Evolutionary conservation across 2,888 invertebrate species (phyloP).

Genomic region (Tetanocera ferruginea): DNA sequence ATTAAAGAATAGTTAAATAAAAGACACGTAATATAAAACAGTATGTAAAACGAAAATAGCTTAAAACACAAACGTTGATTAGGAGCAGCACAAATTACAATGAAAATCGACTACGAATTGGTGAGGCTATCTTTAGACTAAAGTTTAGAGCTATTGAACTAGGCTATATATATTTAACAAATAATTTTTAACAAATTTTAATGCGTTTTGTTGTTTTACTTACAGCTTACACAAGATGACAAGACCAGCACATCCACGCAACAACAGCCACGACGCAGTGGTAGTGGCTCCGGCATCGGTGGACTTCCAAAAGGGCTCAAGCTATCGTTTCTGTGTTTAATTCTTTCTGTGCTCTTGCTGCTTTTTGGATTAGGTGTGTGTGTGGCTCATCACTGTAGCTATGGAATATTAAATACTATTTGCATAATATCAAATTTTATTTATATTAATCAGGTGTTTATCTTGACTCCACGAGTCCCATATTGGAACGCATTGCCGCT

Average conservation of each 20-base stretch:
- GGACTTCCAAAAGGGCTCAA: constrained; percentile 63
- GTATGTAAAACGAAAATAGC: too few species aligned
- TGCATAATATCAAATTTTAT: background rate
- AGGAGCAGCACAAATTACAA: constrained; percentile 19
- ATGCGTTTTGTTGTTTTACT: constrained; percentile 18
- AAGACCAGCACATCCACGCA: constrained; percentile 48
- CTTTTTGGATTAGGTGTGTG: constrained; percentile 66
- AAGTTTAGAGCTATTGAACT: background rate
- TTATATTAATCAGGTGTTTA: constrained; percentile 59
- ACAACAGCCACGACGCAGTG: constrained; percentile 50
- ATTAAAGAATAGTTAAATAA: too few species aligned
- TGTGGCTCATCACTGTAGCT: constrained; percentile 39
- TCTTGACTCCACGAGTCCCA: constrained; percentile 67
- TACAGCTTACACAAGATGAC: constrained; percentile 56
- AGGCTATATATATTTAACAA: background rate
- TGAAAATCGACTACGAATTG: constrained; percentile 52
- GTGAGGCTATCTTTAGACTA: constrained; percentile 33
- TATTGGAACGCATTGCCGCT: constrained; percentile 81
- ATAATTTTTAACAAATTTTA: background rate
- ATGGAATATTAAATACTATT: constrained; percentile 19
- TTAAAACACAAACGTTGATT: too few species aligned
- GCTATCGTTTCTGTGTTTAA: constrained; percentile 67
- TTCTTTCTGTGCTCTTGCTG: constrained; percentile 63
- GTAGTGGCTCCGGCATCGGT: constrained; percentile 42
- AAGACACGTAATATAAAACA: too few species aligned